These are phyloP conservation scores for Campylorhamphus procurvoides DNA, from an alignment of 2,113 vertebrate genomes.

Conservation along the genomic window DNA sequence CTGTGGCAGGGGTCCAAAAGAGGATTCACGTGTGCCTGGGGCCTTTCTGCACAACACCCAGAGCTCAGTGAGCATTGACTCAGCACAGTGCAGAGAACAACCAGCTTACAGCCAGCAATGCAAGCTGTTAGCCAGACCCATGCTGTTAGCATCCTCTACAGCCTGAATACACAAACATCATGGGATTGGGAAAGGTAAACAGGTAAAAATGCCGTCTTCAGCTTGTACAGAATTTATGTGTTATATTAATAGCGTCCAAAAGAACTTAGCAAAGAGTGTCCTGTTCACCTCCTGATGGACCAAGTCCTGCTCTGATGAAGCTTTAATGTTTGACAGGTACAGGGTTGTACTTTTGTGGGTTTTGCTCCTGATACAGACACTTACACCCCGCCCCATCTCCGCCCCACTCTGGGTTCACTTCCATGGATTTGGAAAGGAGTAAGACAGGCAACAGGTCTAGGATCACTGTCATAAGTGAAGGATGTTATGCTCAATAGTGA, in stretches of 20 bases:
- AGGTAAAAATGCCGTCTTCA: background rate
- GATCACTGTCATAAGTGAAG: background rate
- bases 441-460: background rate
- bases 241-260: background rate
- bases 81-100: background rate
- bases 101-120: background rate
- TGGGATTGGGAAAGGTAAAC: background rate
- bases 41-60: background rate
- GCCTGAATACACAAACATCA: background rate
- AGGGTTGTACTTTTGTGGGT: background rate
- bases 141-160: background rate
- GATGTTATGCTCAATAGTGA: constrained; percentile 7
- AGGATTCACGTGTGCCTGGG: background rate
- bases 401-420: background rate
- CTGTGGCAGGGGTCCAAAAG: background rate
- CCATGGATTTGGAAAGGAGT: background rate
- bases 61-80: background rate
- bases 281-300: background rate
- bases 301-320: background rate
- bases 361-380: background rate
- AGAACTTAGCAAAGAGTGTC: background rate
- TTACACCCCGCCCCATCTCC: background rate
- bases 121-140: background rate
- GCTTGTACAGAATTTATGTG: background rate
- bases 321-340: background rate